Evolutionary conservation across 2,797 vertebrate genomes (phyloP), one percentile per base, ranked within the genome.

Genomic region (Hemibagrus guttatus): DNA sequence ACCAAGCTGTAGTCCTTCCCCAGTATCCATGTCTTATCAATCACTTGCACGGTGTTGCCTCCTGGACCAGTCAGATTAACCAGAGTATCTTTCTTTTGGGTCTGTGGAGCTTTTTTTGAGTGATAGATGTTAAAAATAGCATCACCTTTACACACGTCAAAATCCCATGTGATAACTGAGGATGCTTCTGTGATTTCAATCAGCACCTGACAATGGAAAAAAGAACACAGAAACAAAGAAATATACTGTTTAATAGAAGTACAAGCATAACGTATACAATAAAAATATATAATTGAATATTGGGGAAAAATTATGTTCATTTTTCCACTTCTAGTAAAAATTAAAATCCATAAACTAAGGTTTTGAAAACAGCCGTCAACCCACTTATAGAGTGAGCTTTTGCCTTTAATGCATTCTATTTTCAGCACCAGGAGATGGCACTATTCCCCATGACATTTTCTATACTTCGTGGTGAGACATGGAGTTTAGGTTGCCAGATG

Each of bases 91-190:
- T 95, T 97, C 84, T 96, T 98, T 0, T 87, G 88, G 6, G 94
- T 95, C 90, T 97, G 97, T 0, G 97, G 97, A 0, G 95, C 94
- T 85, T 95, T 94, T 90, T 96, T 98, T 79, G 97, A 98, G 91
- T 99, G 98, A 88, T 96, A 99, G 90, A 99, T 97, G 90, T 97
- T 97, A 90, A 98, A 99, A 61, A 97, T 93, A 3, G 98, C 94
- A 87, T 99, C 97, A 0, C 98, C 98, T 94, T 98, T 99, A 89
- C 95, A 97, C 87, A 99, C 96, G 0, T 99, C 98, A 83, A 99
- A 99, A 92, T 99, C 98, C 98, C 98, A 99, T 0, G 97, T 99
- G 93, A 99, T 98, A 89, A 99, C 98, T 0, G 97, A 97, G 0
- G 98, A 96, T 6, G 97, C 95, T 0, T 99, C 97, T 54, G 96